These are phyloP conservation scores for Hylyphantes graminicola DNA, from an alignment of 1,140 invertebrate genomes.

Conservation along the genomic window DNA sequence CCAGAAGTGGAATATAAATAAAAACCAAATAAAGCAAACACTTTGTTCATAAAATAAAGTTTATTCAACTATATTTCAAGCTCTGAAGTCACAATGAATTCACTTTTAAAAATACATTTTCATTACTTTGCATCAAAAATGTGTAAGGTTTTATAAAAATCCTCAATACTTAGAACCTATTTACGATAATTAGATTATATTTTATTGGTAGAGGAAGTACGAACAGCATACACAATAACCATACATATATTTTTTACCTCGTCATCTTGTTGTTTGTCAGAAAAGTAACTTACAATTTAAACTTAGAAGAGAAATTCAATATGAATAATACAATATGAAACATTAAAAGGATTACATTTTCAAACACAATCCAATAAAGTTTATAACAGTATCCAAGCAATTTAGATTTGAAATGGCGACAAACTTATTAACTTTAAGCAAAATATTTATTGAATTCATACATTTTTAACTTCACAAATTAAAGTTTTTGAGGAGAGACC, in stretches of 20 bases:
- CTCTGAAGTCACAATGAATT: conserved; percentile 52
- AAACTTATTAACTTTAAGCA: too few relatives aligned
- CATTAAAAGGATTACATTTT: too few relatives aligned
- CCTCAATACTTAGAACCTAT: background rate
- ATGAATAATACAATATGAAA: too few relatives aligned
- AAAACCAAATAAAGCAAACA: too few relatives aligned
- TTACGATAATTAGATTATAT: background rate
- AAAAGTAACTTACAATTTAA: background rate
- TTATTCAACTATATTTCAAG: conserved; percentile 57
- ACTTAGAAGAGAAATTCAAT: too few relatives aligned
- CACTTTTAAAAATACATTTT: conserved; percentile 41
- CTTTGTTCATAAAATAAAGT: conserved; percentile 39
- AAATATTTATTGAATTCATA: too few relatives aligned
- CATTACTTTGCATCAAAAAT: background rate
- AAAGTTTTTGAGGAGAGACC: too few relatives aligned
- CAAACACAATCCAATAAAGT: too few relatives aligned
- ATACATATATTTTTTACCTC: background rate
- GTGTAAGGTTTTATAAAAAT: background rate
- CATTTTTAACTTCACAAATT: too few relatives aligned
- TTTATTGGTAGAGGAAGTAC: background rate
- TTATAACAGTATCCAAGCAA: too few relatives aligned
- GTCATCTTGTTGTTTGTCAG: background rate
- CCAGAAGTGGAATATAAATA: too few relatives aligned
- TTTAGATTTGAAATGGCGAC: too few relatives aligned
- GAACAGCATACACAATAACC: background rate